Evolutionary conservation across 2,113 vertebrate genomes (phyloP), one percentile per base, ranked within the genome.

Genomic region (Chloebia gouldiae): DNA sequence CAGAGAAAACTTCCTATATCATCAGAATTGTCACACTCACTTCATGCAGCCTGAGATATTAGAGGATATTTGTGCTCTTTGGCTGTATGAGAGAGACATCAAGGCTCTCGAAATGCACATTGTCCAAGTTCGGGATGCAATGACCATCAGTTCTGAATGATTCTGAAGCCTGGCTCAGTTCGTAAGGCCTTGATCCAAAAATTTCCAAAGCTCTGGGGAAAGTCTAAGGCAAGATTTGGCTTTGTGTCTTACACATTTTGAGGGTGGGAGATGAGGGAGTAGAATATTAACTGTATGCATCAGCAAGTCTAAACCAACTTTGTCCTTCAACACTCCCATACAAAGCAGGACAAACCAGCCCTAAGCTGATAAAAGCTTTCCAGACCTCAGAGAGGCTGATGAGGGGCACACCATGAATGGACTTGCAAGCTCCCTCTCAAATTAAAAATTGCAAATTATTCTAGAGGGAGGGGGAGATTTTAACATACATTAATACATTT

Each of bases 61-160:
- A 33, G 53, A 68, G 45, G 17, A 65, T 47, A 25, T 42, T 23
- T 44, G 42, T 56, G 49, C 15, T 37, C 39, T 60, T 35, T 51
- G 61, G 63, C 54, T 83, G 42, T 7, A 11, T 6, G 53, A 47
- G 30, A 61, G 39, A 71, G 35, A 61, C 50, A 69, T 42, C 45
- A 44, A 18, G 31, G 45, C 54, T 88, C 31, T 49, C 23, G 15
- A 69, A 78, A 69, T 14, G 37, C 71, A 50, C 7, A 35, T 23
- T 70, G 19, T 45, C 31, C 54, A 45, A 17, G 33, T 39, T 83
- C 0, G 0, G 21, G 42, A 61, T 5, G 13, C 28, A 28, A 60
- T 37, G 37, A 77, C 21, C 24, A 44, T 14, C 21, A 28, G n/a
- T n/a, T n/a, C n/a, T n/a, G n/a, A n/a, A 60, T 28, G 12, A 65